Conservation (phyloP, 2,113 vertebrate genomes). For the Nerophis ophidion region DNA sequence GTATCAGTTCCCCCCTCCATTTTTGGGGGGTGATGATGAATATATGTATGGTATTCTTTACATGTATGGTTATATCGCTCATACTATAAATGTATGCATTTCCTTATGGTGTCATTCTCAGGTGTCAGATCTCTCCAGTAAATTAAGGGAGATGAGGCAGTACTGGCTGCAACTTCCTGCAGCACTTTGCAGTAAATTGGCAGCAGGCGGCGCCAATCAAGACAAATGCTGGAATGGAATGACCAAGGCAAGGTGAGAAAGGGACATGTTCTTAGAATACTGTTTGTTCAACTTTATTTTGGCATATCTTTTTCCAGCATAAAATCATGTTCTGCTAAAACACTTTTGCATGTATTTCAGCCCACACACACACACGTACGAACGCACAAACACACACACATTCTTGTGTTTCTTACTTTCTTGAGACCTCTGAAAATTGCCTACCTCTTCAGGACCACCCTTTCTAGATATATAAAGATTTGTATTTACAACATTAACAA, state of each 20-base stretch:
- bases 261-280: not conserved
- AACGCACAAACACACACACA: no score
- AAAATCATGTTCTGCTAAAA: not conserved
- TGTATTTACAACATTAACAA: no score
- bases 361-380: no score
- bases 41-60: no score
- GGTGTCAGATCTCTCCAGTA: constrained; percentile 85
- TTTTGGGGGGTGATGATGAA: no score
- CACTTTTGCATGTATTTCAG: not conserved
- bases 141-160: constrained; percentile 80
- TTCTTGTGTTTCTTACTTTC: no score
- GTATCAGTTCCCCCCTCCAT: no score
- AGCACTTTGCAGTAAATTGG: constrained; percentile 77
- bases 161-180: constrained; percentile 84
- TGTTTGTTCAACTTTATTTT: no score
- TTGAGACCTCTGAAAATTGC: no score
- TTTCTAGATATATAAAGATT: no score
- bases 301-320: not conserved
- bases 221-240: constrained; percentile 92
- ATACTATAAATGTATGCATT: not conserved
- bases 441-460: no score
- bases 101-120: constrained; percentile 35
- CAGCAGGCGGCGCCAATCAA: constrained; percentile 61
- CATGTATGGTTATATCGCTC: no score
- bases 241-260: constrained; percentile 77